These are phyloP conservation scores for Cheirogaleus medius DNA, from an alignment of 2,113 vertebrate genomes.

Conservation along the genomic window DNA sequence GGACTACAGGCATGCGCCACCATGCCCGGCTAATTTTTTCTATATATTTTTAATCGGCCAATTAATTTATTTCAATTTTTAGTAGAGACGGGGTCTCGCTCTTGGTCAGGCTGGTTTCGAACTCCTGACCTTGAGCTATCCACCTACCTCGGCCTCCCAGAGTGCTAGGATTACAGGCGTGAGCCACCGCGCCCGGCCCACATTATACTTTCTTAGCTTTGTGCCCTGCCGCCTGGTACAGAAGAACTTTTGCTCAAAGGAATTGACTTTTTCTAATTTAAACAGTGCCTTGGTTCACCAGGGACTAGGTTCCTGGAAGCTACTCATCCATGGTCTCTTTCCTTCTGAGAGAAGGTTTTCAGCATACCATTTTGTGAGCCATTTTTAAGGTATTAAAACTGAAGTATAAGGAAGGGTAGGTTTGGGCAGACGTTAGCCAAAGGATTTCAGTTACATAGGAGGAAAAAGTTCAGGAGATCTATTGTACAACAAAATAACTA, in stretches of 20 bases:
- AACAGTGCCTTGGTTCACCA: background rate
- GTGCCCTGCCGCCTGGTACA: background rate
- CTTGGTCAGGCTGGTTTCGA: too few species aligned
- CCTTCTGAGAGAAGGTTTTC: background rate
- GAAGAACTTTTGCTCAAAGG: background rate
- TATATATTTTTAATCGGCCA: too few species aligned
- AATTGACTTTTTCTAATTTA: background rate
- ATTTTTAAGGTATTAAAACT: conserved; percentile 13
- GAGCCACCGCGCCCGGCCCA: too few species aligned
- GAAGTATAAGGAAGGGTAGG: background rate
- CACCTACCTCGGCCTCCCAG: too few species aligned
- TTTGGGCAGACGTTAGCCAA: background rate
- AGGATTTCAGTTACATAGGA: background rate
- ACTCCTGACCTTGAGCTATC: too few species aligned
- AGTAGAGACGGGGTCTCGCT: too few species aligned
- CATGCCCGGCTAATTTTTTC: too few species aligned
- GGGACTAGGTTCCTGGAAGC: background rate
- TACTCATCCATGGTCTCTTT: background rate
- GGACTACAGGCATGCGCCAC: too few species aligned
- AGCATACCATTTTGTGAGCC: background rate
- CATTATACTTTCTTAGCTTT: background rate
- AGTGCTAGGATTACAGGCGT: too few species aligned
- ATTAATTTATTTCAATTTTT: too few species aligned
- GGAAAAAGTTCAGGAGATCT: background rate
- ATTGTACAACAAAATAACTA: background rate